phyloP scores from a whole-genome alignment of 2,113 vertebrate species.

The Campylomormyrus tamandua region DNA sequence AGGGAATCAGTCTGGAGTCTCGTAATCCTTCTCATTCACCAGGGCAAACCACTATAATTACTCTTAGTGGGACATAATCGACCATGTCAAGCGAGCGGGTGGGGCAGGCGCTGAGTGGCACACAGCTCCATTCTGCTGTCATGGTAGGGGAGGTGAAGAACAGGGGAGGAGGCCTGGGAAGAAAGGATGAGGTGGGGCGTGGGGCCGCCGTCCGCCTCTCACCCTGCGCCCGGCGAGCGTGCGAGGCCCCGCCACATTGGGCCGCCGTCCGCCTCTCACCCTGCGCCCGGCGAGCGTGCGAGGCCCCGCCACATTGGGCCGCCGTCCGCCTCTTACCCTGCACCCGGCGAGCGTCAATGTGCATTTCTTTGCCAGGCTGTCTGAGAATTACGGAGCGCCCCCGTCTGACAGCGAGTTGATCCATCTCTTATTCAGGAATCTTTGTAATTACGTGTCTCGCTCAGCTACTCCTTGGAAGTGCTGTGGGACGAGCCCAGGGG shows the following conservation, averaged over 20 bases:
- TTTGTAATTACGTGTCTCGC: background rate
- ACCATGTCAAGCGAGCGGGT: background rate
- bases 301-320: too few species aligned
- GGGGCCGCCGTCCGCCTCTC: too few species aligned
- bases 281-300: background rate
- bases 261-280: background rate
- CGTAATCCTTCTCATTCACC: background rate
- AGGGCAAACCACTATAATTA: constrained; percentile 7
- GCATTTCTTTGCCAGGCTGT: background rate
- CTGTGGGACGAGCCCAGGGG: background rate
- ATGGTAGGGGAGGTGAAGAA: background rate
- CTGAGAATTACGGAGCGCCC: background rate
- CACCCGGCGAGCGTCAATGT: too few species aligned
- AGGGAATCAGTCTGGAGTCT: background rate
- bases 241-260: too few species aligned
- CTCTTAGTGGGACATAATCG: background rate
- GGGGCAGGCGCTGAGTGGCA: background rate
- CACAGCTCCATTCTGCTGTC: background rate
- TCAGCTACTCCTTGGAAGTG: background rate
- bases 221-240: too few species aligned
- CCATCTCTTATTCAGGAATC: background rate
- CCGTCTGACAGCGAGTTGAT: background rate
- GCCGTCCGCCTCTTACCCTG: too few species aligned
- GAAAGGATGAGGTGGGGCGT: background rate
- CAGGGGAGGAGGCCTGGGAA: background rate